A percentile compares a stretch with the other conserved stretches of the same genome.
Evolutionary conservation across 64 coral and sea anemone genomes (phyloP).

Genomic region (Montipora efflorescens): DNA sequence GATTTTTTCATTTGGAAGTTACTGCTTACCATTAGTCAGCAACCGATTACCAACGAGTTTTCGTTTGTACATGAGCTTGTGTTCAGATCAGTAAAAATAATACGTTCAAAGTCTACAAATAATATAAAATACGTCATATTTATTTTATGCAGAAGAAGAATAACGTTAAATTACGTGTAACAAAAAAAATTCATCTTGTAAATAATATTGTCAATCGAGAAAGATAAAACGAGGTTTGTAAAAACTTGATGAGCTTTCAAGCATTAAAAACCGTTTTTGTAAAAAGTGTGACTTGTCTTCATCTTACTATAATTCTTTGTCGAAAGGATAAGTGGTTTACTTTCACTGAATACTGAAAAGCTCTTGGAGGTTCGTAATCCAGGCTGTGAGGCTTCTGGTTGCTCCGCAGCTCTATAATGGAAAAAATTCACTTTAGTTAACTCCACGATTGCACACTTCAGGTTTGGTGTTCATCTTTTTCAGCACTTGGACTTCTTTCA

Average conservation of each 20-base stretch:
- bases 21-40: too few relatives aligned
- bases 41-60: too few relatives aligned
- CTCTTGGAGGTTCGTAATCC: constrained; percentile 21
- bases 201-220: constrained; percentile 34
- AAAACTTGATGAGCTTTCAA: constrained; percentile 2
- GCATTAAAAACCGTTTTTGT: not conserved
- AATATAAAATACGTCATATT: constrained; percentile 58
- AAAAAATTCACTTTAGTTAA: not conserved
- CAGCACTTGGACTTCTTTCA: too few relatives aligned
- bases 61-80: too few relatives aligned
- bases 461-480: too few relatives aligned
- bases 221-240: constrained; percentile 40
- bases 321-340: not conserved
- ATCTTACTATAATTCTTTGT: not conserved
- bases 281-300: not conserved
- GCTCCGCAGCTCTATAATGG: not conserved
- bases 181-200: constrained; percentile 29
- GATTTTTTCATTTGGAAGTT: too few relatives aligned
- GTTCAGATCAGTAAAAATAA: not conserved
- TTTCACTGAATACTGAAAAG: constrained; percentile 10
- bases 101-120: not conserved
- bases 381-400: not conserved
- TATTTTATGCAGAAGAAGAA: constrained; percentile 39
- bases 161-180: constrained; percentile 7
- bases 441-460: too few relatives aligned